Percentiles rank a stretch among this genome's conserved stretches.
phyloP scores from a whole-genome alignment of 2,113 vertebrate genomes.

The Nanorana parkeri region DNA sequence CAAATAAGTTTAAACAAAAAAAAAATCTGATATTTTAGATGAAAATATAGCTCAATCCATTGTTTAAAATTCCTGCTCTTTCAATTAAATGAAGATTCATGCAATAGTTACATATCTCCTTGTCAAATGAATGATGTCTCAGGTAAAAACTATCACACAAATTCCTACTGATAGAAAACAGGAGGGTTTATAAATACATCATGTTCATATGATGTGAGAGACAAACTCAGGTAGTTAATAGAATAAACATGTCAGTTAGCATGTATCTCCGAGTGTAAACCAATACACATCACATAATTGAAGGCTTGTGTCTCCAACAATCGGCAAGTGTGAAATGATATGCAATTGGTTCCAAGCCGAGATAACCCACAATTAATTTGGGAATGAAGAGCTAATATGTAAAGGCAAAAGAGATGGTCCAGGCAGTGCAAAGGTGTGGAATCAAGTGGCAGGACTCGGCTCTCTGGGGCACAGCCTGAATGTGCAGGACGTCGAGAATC shows the following conservation, averaged over 20 bases:
- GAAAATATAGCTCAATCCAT: slow-evolving; percentile 75
- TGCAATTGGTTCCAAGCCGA: slow-evolving; percentile 54
- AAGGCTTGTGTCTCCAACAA: slow-evolving; percentile 88
- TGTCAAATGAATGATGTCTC: slow-evolving; percentile 90
- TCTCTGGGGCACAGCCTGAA: too few species aligned
- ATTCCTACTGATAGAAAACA: slow-evolving; percentile 85
- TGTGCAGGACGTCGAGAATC: too few species aligned
- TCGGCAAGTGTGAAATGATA: slow-evolving; percentile 78
- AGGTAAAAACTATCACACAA: slow-evolving; percentile 86
- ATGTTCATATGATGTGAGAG: slow-evolving; percentile 93
- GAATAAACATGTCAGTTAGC: slow-evolving; percentile 85
- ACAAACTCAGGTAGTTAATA: slow-evolving; percentile 92
- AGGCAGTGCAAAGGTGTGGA: too few species aligned
- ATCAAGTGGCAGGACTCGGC: too few species aligned
- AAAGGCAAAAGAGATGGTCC: neutral
- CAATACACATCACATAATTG: slow-evolving; percentile 86
- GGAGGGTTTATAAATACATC: slow-evolving; percentile 80
- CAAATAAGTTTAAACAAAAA: slow-evolving; percentile 74
- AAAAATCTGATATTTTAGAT: slow-evolving; percentile 61
- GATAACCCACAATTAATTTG: slow-evolving; percentile 27
- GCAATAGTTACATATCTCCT: slow-evolving; percentile 81
- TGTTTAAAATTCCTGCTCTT: slow-evolving; percentile 78
- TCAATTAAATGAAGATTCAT: slow-evolving; percentile 87
- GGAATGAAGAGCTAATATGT: slow-evolving; percentile 12
- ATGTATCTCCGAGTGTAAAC: slow-evolving; percentile 77